Base-by-base conservation (phyloP, 2,888 invertebrate genomes). In the Orthonychiurus folsomi region DNA sequence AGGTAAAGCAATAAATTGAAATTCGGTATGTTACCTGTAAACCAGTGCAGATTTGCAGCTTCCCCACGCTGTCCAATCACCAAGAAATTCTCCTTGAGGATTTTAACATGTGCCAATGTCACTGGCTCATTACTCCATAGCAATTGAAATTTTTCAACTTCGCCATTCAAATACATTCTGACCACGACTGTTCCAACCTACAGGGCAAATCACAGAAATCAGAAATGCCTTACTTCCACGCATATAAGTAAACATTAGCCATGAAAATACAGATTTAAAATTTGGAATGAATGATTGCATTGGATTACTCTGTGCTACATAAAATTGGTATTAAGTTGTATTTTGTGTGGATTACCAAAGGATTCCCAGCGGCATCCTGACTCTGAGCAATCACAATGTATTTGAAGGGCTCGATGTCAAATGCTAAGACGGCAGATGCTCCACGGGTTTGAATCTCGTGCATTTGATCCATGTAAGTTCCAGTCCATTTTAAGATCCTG, bases 391-490 rank as follows among this genome's bases (percentile, higher is more conserved):
- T 62, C 1, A 68, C 68, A 28, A 72, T 62, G 57, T 70, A 70
- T 23, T 60, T 37, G 25, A 65, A 63, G 1, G 62, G 60, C 18
- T 65, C 59, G 15, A 70, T 67, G 2, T 27, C 50, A 56, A 70
- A 66, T n/a, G 63, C 56, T 47, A 62, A 63, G 3, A 69, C 65
- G 15, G 68, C 64, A 18, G 47, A 60, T 2, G 69, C 69, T 23
- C 72, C 72, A 50, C 69, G 59, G 0, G 70, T 68, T 57, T 69
- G 69, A 52, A 72, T 60, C n/a, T 62, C 60, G 62, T 72, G 70
- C 27, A 71, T 69, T 63, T 70, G 69, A 61, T 72, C 72, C 66
- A 72, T 68, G 55, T 72, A 68, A 0, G 70, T 67, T 9, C 62
- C 66, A n/a, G 65, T 63, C 72, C 72, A 72, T 20, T 66, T 65